A percentile compares a stretch with the other conserved stretches of the same genome.
Evolutionary conservation across 2,797 vertebrate genomes (phyloP).

Genomic region (Enteromius thamalakanensis): DNA sequence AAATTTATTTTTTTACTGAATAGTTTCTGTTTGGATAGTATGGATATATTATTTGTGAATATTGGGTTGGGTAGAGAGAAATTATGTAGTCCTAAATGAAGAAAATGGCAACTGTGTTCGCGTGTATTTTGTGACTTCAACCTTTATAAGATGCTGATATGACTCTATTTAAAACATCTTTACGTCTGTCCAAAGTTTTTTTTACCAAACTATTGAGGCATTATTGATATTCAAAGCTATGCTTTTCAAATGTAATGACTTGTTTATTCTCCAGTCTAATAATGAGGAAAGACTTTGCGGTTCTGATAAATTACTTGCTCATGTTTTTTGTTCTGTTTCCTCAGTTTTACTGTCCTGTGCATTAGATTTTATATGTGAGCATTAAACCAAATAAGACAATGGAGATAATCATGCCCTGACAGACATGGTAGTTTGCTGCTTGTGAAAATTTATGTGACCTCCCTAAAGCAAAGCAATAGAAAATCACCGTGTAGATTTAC

Average conservation of each 20-base stretch:
- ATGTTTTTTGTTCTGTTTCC: background rate
- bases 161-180: slow-evolving; percentile 29
- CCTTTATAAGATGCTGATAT: slow-evolving; percentile 33
- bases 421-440: background rate
- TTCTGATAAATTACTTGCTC: background rate
- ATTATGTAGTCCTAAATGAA: slow-evolving; percentile 58
- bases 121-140: slow-evolving; percentile 60
- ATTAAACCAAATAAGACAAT: background rate
- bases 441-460: slow-evolving; percentile 3
- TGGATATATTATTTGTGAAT: slow-evolving; percentile 66
- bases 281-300: background rate
- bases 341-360: background rate
- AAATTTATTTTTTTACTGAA: slow-evolving; percentile 80
- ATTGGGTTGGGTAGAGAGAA: slow-evolving; percentile 52
- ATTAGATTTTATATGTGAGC: slow-evolving; percentile 7
- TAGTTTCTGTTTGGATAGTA: slow-evolving; percentile 56
- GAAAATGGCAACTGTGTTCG: slow-evolving; percentile 57
- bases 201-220: background rate
- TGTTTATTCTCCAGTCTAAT: slow-evolving; percentile 18
- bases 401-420: slow-evolving; percentile 6
- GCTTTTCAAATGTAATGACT: slow-evolving; percentile 17
- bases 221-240: slow-evolving; percentile 19
- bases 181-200: slow-evolving; percentile 34
- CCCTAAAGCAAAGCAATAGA: background rate
- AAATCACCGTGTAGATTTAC: slow-evolving; percentile 19